Conservation (phyloP, 35 echinoderm and acorn worm genomes). For the Acanthaster planci region DNA sequence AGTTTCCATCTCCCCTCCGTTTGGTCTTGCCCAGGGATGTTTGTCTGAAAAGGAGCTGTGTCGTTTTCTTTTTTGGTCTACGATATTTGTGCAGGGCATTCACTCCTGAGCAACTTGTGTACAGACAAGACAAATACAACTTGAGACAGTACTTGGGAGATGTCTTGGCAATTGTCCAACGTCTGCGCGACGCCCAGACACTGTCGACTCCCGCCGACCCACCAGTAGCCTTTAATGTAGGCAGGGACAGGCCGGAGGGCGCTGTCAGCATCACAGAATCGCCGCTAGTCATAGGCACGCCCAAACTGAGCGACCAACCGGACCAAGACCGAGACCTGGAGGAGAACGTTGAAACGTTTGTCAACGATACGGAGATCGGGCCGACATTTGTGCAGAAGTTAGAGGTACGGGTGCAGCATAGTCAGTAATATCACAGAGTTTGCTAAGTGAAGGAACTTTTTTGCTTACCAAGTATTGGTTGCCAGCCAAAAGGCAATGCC, state of each 20-base stretch:
- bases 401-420: neutral
- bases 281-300: neutral
- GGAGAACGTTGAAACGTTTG: neutral
- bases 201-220: neutral
- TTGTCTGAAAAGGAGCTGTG: too few species aligned
- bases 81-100: neutral
- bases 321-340: neutral
- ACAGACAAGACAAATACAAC: neutral
- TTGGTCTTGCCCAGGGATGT: too few species aligned
- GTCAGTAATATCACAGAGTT: too few species aligned
- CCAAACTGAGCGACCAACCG: neutral
- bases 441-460: too few species aligned
- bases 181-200: neutral
- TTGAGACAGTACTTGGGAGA: neutral
- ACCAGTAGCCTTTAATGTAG: neutral
- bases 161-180: neutral
- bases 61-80: too few species aligned
- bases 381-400: neutral
- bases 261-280: neutral
- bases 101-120: conserved; percentile 8
- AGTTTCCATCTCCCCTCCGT: too few species aligned
- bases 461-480: too few species aligned
- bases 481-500: too few species aligned
- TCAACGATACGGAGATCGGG: conserved; percentile 1
- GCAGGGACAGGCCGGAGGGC: neutral